Conservation (phyloP, 2,113 vertebrate species). For the Gallinago undulata region DNA sequence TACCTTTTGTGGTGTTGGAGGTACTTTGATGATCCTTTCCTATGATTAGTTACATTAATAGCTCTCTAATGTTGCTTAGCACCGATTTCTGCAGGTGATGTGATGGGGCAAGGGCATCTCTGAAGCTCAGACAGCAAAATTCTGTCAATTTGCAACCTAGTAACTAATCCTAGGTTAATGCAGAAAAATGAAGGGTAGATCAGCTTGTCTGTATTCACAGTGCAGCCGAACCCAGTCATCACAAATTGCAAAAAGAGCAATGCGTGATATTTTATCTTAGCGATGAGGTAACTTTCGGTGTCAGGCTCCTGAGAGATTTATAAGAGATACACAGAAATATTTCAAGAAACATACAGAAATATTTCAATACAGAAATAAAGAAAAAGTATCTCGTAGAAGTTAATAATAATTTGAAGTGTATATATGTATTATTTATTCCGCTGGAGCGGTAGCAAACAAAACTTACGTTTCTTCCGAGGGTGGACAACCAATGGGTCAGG, state of each 20-base stretch:
- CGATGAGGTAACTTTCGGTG: background rate
- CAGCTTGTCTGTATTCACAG: background rate
- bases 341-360: background rate
- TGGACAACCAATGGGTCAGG: background rate
- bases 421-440: background rate
- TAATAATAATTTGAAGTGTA: background rate
- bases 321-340: background rate
- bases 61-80: background rate
- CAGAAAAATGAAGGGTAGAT: background rate
- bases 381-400: background rate
- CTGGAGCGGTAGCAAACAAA: background rate
- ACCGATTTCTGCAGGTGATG: background rate
- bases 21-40: background rate
- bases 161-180: background rate
- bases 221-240: background rate
- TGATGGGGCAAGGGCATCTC: background rate
- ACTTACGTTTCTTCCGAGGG: background rate
- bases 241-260: background rate
- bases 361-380: background rate
- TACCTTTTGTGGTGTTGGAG: background rate
- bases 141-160: background rate
- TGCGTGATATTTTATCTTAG: background rate
- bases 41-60: accelerated
- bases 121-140: background rate
- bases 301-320: background rate